phyloP scores from a whole-genome alignment of 2,797 vertebrate genomes.

The Allobates femoralis region DNA sequence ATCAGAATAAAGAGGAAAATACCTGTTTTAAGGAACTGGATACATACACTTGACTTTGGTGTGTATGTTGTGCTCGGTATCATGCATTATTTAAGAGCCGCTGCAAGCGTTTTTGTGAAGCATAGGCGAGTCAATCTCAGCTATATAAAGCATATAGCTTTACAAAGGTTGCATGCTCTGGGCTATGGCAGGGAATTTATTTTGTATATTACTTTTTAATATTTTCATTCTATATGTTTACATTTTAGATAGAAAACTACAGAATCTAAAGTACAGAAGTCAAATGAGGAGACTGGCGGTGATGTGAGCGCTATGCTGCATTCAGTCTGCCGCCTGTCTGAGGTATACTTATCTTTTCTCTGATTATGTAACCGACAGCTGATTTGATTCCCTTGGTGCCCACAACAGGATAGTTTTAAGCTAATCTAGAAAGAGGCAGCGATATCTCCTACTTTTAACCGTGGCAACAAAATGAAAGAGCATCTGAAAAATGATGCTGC shows the following conservation, averaged over 20 bases:
- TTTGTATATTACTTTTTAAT: not conserved
- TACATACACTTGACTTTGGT: slow-evolving; percentile 36
- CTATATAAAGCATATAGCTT: slow-evolving; percentile 43
- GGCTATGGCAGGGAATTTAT: not conserved
- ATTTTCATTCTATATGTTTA: not conserved
- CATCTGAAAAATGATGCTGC: no score
- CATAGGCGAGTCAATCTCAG: slow-evolving; percentile 38
- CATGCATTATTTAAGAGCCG: slow-evolving; percentile 55
- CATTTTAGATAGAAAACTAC: not conserved
- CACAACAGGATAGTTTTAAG: no score
- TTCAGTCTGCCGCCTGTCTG: no score
- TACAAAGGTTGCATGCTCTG: slow-evolving; percentile 23
- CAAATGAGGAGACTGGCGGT: not conserved
- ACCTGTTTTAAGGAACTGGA: slow-evolving; percentile 19
- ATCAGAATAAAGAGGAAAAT: slow-evolving; percentile 32
- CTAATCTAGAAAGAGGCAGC: no score
- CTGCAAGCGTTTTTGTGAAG: slow-evolving; percentile 50
- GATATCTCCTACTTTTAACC: no score
- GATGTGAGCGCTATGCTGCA: no score
- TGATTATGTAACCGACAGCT: no score
- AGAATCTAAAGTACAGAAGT: no score
- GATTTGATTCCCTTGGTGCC: no score
- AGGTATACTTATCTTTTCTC: no score
- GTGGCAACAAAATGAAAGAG: no score
- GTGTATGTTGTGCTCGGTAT: slow-evolving; percentile 13